Conservation (phyloP, 2,113 vertebrate genomes). For the Harpagus bidentatus region DNA sequence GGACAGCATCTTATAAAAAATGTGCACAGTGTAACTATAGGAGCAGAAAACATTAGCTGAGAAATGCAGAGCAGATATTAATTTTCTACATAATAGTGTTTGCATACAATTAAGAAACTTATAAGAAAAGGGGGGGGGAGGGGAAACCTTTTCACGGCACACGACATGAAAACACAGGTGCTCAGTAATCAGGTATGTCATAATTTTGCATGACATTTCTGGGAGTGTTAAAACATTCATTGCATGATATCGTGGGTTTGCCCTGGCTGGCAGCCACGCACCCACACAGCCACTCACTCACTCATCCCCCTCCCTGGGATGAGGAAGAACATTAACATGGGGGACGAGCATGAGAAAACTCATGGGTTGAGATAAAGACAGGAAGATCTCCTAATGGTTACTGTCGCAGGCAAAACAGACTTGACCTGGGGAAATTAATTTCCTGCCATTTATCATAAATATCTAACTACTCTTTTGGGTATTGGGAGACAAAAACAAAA, state of each 20-base stretch:
- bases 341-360: background rate
- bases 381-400: background rate
- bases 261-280: accelerated
- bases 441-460: background rate
- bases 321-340: background rate
- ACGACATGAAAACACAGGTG: background rate
- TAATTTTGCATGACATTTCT: background rate
- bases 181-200: background rate
- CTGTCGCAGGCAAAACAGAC: background rate
- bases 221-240: background rate
- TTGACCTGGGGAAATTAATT: background rate
- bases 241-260: background rate
- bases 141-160: background rate
- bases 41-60: background rate
- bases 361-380: background rate
- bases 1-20: background rate
- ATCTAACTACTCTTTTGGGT: background rate
- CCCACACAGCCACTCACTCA: background rate
- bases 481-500: background rate
- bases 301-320: accelerated
- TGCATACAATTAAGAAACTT: background rate
- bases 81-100: background rate
- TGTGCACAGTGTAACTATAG: background rate
- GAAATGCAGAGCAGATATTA: background rate
- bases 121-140: background rate